Base-by-base conservation (phyloP, 2,113 vertebrate genomes). In the Conger conger region DNA sequence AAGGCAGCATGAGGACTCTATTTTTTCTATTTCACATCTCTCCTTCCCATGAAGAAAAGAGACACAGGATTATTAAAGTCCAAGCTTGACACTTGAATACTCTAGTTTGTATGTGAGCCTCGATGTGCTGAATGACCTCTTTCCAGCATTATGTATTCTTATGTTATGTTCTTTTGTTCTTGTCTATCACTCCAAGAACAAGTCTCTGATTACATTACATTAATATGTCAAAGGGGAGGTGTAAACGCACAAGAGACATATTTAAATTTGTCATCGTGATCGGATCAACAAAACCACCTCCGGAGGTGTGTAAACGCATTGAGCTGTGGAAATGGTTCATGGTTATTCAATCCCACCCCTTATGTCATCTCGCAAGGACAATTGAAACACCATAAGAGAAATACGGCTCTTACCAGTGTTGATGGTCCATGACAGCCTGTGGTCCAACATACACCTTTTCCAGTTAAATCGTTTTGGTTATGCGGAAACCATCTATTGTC, bases 1-100 rank as follows among this genome's bases (percentile, higher is more conserved):
- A 89, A 86, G 82, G 50, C 87, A 84, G 86, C 85, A 87, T 36
- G 68, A 86, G 60, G 68, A 91, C 73, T 84, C 86, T 63, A 57
- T 54, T 83, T 27, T 86, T 85, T n/a, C n/a, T n/a, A n/a, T n/a
- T 68, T n/a, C 23, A 68, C 9, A n/a, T 27, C 1, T 68, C 23
- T 68, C 60, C 60, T 68, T 68, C 60, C 54, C 54, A 57, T 20
- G 2, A 42, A 42, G 45, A 15, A 11, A 50, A 50, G 45, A 50
- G 45, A 50, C 9, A 50, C 45, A 50, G 11, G 45, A 50, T 50
- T 50, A 15, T 50, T 50, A 8, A 50, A 50, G 45, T 42, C 40
- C 45, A 50, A 13, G 45, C 7, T 50, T 50, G 45, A 50, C 45
- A 13, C 45, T 42, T 50, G 45, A 50, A 50, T 9, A 7, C 8